phyloP scores from a whole-genome alignment of 2,888 invertebrate genomes.

The Drosophila anomelani region DNA sequence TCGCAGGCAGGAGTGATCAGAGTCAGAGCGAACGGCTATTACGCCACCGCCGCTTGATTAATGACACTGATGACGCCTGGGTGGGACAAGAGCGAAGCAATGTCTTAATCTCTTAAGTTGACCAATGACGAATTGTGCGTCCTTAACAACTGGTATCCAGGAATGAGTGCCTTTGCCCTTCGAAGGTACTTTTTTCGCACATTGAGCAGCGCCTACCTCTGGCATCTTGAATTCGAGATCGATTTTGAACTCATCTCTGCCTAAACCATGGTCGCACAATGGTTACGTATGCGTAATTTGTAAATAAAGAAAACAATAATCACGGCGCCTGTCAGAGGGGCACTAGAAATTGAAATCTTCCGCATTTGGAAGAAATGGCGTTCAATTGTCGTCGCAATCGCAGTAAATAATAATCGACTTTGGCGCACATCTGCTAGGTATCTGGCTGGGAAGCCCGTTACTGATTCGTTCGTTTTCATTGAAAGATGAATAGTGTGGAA shows the following conservation, averaged over 20 bases:
- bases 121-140: slow-evolving; percentile 5
- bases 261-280: slow-evolving; percentile 16
- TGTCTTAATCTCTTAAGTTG: slow-evolving; percentile 16
- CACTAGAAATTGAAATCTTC: slow-evolving; percentile 54
- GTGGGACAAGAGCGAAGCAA: slow-evolving; percentile 2
- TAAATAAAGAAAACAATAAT: slow-evolving; percentile 43
- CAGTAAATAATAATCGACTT: slow-evolving; percentile 38
- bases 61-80: slow-evolving; percentile 23
- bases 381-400: slow-evolving; percentile 48
- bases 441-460: slow-evolving; percentile 21
- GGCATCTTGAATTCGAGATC: slow-evolving; percentile 16
- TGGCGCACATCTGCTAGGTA: slow-evolving; percentile 41
- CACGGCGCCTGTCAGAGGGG: slow-evolving; percentile 6
- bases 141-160: background rate
- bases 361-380: slow-evolving; percentile 60
- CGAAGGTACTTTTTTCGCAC: no score
- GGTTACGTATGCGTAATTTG: slow-evolving; percentile 49
- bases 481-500: slow-evolving; percentile 37
- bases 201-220: no score
- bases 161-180: background rate
- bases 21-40: slow-evolving; percentile 18
- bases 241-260: slow-evolving; percentile 42
- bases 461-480: slow-evolving; percentile 17
- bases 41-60: slow-evolving; percentile 18
- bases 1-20: background rate